Conservation (phyloP, 2,797 vertebrate genomes). For the Platyrinchus mystaceus region DNA sequence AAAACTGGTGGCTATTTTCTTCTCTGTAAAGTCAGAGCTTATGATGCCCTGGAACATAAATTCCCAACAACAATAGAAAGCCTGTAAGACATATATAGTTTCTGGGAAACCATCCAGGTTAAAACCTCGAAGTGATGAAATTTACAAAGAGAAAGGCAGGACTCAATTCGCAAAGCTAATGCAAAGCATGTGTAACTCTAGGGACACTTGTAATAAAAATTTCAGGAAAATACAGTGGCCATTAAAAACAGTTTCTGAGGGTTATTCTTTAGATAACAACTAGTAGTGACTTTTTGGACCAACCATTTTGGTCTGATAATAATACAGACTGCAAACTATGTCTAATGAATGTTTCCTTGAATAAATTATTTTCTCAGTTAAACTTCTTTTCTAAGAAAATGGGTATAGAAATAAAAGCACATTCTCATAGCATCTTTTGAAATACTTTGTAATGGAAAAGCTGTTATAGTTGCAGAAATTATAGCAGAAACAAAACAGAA, state of each 20-base stretch:
- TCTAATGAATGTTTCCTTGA: conserved; percentile 6
- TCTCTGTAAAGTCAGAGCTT: neutral
- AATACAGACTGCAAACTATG: neutral
- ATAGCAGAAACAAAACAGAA: neutral
- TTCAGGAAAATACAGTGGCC: neutral
- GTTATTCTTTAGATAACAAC: conserved; percentile 30
- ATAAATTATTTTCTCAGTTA: conserved; percentile 45
- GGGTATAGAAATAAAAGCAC: neutral
- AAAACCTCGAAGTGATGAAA: conserved; percentile 49
- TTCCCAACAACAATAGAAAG: conserved; percentile 3
- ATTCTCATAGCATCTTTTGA: neutral
- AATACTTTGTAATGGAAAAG: conserved; percentile 14
- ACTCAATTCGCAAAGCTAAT: conserved; percentile 14
- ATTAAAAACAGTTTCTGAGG: conserved; percentile 7
- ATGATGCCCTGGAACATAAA: neutral
- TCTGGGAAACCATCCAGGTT: conserved; percentile 51
- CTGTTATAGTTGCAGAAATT: conserved; percentile 27
- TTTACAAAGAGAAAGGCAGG: conserved; percentile 13
- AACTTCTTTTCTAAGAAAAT: conserved; percentile 25
- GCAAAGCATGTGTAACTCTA: conserved; percentile 29
- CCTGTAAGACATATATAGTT: conserved; percentile 21
- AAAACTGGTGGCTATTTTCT: neutral
- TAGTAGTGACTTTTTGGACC: neutral
- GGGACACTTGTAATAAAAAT: neutral
- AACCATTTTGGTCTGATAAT: neutral